A percentile compares a stretch with the other conserved stretches of the same genome.
phyloP scores from a whole-genome alignment of 1,140 invertebrate species.

The Cyphomyrmex costatus region DNA sequence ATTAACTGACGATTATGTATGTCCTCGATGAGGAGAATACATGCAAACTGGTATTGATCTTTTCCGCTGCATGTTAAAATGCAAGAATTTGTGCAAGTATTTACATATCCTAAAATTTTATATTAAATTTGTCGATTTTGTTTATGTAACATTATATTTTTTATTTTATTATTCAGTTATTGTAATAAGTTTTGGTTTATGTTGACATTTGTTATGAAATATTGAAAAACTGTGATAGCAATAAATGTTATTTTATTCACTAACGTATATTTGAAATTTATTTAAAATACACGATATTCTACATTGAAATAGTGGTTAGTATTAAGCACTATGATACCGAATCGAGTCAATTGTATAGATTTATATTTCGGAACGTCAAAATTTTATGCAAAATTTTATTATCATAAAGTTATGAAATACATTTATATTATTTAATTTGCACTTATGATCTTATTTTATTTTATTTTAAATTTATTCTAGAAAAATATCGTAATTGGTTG shows the following conservation, averaged over 20 bases:
- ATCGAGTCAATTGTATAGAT: slow-evolving; percentile 18
- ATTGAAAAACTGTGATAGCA: slow-evolving; percentile 12
- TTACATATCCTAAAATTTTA: background rate
- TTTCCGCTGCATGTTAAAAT: slow-evolving; percentile 3
- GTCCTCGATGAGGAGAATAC: background rate
- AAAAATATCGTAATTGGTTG: slow-evolving; percentile 40
- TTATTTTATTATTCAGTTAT: slow-evolving; percentile 34
- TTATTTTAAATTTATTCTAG: slow-evolving; percentile 2
- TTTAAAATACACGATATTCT: slow-evolving; percentile 34
- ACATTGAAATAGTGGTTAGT: slow-evolving; percentile 15
- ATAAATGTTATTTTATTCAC: slow-evolving; percentile 33
- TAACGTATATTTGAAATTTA: slow-evolving; percentile 29
- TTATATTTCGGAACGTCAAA: background rate
- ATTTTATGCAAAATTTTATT: slow-evolving; percentile 13
- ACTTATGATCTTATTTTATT: slow-evolving; percentile 9
- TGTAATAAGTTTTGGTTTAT: slow-evolving; percentile 41
- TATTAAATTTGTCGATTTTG: slow-evolving; percentile 11
- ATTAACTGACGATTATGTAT: background rate
- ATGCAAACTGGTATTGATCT: slow-evolving; percentile 33
- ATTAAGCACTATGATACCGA: background rate
- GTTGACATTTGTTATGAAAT: slow-evolving; percentile 29
- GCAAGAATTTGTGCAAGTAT: slow-evolving; percentile 37
- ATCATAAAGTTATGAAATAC: background rate
- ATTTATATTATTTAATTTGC: slow-evolving; percentile 19
- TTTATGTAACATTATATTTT: slow-evolving; percentile 17